A percentile compares a stretch with the other conserved stretches of the same genome.
Evolutionary conservation across 2,113 vertebrate species (phyloP).

Genomic region (Zootoca vivipara): DNA sequence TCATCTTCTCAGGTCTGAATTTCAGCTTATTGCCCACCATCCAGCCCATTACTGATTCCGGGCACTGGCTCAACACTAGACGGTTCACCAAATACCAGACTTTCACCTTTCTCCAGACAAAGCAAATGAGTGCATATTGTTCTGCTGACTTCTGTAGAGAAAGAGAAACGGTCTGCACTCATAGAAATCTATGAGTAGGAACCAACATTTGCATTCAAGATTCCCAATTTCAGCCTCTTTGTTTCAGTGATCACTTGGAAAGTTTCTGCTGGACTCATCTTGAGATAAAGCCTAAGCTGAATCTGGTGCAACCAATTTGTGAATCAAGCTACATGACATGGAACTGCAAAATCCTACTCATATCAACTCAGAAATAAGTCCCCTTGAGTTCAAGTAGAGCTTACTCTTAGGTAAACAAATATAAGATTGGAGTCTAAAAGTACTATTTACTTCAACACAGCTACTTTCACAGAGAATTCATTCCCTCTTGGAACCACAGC

Average conservation of each 20-base stretch:
- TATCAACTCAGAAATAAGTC: too few species aligned
- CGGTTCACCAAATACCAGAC: background rate
- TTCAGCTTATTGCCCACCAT: too few species aligned
- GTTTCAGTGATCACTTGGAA: background rate
- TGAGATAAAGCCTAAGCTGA: background rate
- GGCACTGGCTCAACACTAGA: too few species aligned
- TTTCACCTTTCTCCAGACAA: background rate
- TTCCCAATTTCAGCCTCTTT: background rate
- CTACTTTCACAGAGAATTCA: conserved; percentile 32
- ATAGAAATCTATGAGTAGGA: background rate
- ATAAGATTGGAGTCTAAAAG: too few species aligned
- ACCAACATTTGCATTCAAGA: background rate
- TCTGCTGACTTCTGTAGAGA: background rate
- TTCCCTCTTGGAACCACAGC: conserved; percentile 53
- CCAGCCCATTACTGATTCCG: too few species aligned
- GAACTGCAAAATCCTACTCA: conserved; percentile 17
- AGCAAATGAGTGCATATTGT: background rate
- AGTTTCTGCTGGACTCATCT: background rate
- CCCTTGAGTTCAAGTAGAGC: too few species aligned
- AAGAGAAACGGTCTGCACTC: background rate
- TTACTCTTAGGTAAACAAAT: too few species aligned
- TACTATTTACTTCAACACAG: conserved; percentile 51
- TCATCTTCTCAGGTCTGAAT: background rate
- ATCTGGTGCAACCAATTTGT: conserved; percentile 8
- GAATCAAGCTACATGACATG: conserved; percentile 46